Base-by-base conservation (phyloP, 1,140 invertebrate species). In the Lepeophtheirus salmonis region DNA sequence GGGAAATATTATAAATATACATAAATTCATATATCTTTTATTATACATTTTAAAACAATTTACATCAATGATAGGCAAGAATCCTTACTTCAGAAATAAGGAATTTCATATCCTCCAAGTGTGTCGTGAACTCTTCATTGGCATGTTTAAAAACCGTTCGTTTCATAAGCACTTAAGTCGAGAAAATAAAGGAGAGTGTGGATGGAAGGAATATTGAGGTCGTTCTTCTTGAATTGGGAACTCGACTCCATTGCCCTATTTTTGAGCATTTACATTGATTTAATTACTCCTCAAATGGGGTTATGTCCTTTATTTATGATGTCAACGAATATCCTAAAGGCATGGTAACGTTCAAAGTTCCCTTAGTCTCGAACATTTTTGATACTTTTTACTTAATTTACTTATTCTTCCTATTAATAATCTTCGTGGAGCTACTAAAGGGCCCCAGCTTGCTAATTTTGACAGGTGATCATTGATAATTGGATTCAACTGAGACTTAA, bases 221-320 rank as follows among this genome's bases (percentile, higher is more conserved):
- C 21, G 80, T 94, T 2, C 73, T 94, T 13, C 80, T 82, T 20
- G 94, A 97, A 71, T 74, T 98, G 1, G 92, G 92, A 0, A 79
- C 84, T 18, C 75, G 89, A 53, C 80, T 97, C 63, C 92, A 97
- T 72, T 74, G 89, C 61, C 82, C 90, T n/a, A 84, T 97, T 57
- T 91, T 90, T 67, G 90, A 96, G 66, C 94, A 98, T 73, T 74
- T 97, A 48, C 82, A 87, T 64, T 86, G 89, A 66, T 97, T 89
- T 76, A 86, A 90, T 67, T 98, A 94, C 68, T 96, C 90, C 74
- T 88, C 86, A 17, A 60, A 67, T 85, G 84, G 90, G 60, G 92
- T 90, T 1, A 95, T 97, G 86, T 83, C 90, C 70, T 87, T 87
- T 1, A 94, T 98, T 63, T 97, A 89, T 74, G 95, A 98, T 76